Conservation (phyloP, 2,797 vertebrate species). For the Semotilus atromaculatus region DNA sequence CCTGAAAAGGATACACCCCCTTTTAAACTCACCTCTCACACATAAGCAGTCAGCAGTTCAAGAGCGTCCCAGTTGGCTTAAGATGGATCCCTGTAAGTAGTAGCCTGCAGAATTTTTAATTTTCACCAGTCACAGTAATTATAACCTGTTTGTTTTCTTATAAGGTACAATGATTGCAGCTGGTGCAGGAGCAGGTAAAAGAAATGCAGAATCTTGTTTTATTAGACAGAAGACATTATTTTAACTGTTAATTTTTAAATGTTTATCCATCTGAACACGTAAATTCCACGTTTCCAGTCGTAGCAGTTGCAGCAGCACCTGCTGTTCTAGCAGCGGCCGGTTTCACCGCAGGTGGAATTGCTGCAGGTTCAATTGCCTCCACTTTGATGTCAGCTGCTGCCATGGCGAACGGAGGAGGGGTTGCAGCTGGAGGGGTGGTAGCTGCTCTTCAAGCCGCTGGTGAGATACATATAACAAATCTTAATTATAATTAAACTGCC, state of each 20-base stretch:
- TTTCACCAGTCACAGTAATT: background rate
- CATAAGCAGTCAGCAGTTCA: background rate
- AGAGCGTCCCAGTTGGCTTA: background rate
- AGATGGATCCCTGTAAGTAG: background rate
- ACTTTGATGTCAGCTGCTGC: slow-evolving; percentile 54
- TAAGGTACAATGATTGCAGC: background rate
- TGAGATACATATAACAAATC: background rate
- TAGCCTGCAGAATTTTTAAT: background rate
- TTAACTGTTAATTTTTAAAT: background rate
- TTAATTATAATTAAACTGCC: too few relatives aligned
- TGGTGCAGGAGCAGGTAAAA: slow-evolving; percentile 18
- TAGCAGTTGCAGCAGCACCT: slow-evolving; percentile 10
- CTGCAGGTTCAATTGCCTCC: slow-evolving; percentile 41
- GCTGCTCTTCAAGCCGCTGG: slow-evolving; percentile 52
- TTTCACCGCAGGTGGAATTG: slow-evolving; percentile 54
- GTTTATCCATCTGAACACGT: background rate
- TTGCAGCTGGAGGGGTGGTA: slow-evolving; percentile 25
- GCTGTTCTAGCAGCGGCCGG: background rate
- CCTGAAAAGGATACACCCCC: background rate
- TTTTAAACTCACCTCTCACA: background rate
- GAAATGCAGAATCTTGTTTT: too few relatives aligned
- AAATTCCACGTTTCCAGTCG: background rate
- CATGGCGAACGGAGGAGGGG: slow-evolving; percentile 48
- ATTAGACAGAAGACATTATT: background rate
- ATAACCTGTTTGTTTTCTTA: background rate